phyloP scores from a whole-genome alignment of 2,797 vertebrate species.

The Tachyglossus aculeatus region DNA sequence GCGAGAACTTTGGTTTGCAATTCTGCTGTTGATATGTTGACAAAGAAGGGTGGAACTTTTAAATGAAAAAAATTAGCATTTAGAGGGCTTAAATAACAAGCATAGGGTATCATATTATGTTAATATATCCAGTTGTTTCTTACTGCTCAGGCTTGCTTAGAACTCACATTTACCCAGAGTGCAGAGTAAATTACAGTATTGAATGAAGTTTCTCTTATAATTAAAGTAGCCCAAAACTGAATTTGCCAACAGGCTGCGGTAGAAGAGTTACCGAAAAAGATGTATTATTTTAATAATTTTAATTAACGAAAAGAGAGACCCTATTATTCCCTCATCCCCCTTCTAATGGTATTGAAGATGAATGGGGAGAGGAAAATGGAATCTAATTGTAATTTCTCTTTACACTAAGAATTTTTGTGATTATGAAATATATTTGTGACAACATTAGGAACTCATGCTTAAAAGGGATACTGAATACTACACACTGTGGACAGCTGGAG shows the following conservation, averaged over 20 bases:
- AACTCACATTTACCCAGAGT: constrained; percentile 36
- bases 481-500: too few relatives aligned
- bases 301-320: too few relatives aligned
- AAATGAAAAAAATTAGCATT: constrained; percentile 37
- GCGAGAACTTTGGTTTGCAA: constrained; percentile 44
- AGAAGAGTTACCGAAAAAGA: too few relatives aligned
- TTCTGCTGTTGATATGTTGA: constrained; percentile 33
- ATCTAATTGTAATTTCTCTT: too few relatives aligned
- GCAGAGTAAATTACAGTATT: constrained; percentile 43
- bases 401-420: too few relatives aligned
- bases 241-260: constrained; percentile 11
- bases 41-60: constrained; percentile 51
- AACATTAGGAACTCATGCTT: too few relatives aligned
- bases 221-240: constrained; percentile 38
- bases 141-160: constrained; percentile 21
- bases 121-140: constrained; percentile 22
- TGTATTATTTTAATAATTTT: background rate
- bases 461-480: too few relatives aligned
- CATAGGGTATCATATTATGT: constrained; percentile 20
- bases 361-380: too few relatives aligned
- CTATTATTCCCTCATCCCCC: too few relatives aligned
- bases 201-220: constrained; percentile 38
- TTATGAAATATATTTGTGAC: too few relatives aligned
- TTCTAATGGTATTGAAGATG: too few relatives aligned
- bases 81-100: constrained; percentile 38